Evolutionary conservation across 2,888 invertebrate species (phyloP).

Genomic region (Nyleta sp.): DNA sequence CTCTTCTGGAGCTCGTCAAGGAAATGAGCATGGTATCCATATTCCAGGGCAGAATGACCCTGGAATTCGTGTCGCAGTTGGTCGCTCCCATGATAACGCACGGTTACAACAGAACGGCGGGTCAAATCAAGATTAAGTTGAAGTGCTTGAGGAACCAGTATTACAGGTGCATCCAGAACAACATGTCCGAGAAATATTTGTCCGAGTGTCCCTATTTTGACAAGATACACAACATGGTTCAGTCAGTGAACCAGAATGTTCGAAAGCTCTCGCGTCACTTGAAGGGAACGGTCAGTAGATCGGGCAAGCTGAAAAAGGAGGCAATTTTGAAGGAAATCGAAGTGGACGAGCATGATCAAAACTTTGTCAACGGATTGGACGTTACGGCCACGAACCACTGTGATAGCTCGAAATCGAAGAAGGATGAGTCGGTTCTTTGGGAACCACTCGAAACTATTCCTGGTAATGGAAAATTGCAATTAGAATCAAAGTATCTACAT

Average conservation of each 20-base stretch:
- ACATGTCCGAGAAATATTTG: constrained; percentile 52
- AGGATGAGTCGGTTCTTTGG: constrained; percentile 53
- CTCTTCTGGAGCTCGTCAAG: constrained; percentile 65
- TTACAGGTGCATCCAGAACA: constrained; percentile 65
- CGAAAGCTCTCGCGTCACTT: background rate
- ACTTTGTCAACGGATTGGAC: constrained; percentile 18
- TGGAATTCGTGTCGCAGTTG: constrained; percentile 65
- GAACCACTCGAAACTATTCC: constrained; percentile 71
- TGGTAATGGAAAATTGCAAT: constrained; percentile 48
- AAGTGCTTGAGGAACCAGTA: constrained; percentile 68
- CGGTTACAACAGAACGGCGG: constrained; percentile 66
- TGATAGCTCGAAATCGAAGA: background rate
- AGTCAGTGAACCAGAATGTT: constrained; percentile 15
- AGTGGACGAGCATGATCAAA: constrained; percentile 57
- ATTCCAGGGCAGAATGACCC: constrained; percentile 67
- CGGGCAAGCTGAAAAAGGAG: constrained; percentile 21
- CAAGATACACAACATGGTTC: constrained; percentile 68
- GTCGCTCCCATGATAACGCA: constrained; percentile 59
- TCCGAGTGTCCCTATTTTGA: constrained; percentile 70
- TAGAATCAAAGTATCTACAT: too few species aligned
- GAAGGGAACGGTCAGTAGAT: background rate
- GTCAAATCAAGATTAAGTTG: constrained; percentile 70
- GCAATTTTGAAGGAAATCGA: constrained; percentile 35
- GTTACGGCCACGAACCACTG: background rate
- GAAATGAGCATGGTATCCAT: constrained; percentile 63